A percentile compares a stretch with the other conserved stretches of the same genome.
These are phyloP conservation scores for Spermophilus dauricus DNA, from an alignment of 2,113 vertebrate species.

Conservation along the genomic window DNA sequence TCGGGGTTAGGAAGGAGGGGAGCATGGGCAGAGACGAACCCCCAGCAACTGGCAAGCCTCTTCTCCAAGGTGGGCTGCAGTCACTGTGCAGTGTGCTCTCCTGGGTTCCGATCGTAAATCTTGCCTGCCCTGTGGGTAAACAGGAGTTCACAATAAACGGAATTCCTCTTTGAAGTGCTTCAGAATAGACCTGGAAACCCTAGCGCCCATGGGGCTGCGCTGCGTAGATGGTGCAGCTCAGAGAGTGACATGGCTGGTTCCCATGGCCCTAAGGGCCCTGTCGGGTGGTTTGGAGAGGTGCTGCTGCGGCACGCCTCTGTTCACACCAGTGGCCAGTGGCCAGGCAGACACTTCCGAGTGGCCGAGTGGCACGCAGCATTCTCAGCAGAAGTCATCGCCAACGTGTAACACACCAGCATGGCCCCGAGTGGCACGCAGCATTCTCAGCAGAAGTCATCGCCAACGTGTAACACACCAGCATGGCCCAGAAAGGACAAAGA, in stretches of 20 bases:
- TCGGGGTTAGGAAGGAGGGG: neutral
- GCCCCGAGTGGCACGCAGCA: neutral
- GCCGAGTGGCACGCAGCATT: rapidly evolving
- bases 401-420: rapidly evolving
- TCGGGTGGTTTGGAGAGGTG: rapidly evolving
- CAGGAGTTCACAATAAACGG: neutral
- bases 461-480: rapidly evolving
- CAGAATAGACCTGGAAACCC: neutral
- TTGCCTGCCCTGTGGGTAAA: neutral
- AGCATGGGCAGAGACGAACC: rapidly evolving
- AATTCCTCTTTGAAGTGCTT: neutral
- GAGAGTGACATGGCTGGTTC: neutral
- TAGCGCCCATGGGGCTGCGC: rapidly evolving
- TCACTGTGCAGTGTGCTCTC: neutral
- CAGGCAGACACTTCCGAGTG: rapidly evolving
- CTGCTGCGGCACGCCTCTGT: neutral
- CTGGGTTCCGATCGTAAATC: too few relatives aligned
- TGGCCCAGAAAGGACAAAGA: neutral
- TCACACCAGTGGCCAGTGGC: neutral
- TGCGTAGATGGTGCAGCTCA: rapidly evolving
- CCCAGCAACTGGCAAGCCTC: rapidly evolving
- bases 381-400: neutral
- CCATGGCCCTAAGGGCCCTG: neutral
- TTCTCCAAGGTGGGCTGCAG: neutral
- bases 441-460: neutral